Conservation (phyloP, 2,113 vertebrate genomes). For the Lepus americanus region DNA sequence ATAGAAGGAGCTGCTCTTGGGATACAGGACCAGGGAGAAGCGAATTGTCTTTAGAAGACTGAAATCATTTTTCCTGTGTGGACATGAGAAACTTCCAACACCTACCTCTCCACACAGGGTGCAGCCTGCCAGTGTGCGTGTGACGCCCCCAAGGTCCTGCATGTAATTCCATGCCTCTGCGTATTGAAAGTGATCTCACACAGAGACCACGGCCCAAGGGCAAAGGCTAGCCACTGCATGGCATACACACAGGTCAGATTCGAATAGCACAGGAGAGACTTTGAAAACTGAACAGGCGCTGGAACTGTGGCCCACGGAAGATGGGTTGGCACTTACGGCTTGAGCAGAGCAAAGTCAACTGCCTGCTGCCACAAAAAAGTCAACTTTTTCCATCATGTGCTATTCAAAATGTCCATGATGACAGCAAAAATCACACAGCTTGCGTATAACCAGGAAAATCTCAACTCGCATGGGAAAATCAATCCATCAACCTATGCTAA, state of each 20-base stretch:
- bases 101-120: not conserved
- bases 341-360: not conserved
- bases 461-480: not conserved
- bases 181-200: not conserved
- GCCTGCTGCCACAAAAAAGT: not conserved
- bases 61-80: not conserved
- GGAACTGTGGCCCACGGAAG: not conserved
- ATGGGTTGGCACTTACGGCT: not conserved
- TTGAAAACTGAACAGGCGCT: not conserved
- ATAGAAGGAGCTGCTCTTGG: not conserved
- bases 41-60: not conserved
- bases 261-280: not conserved
- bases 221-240: not conserved
- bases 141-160: too few relatives aligned
- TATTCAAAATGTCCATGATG: not conserved
- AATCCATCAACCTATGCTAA: not conserved
- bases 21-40: not conserved
- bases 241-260: not conserved
- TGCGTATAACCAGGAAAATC: not conserved
- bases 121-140: fast-evolving
- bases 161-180: not conserved
- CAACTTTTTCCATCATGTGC: not conserved
- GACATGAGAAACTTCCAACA: not conserved
- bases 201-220: not conserved
- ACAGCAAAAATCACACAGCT: not conserved